Base-by-base conservation (phyloP, 2,113 vertebrate species). In the Pteropus alecto region DNA sequence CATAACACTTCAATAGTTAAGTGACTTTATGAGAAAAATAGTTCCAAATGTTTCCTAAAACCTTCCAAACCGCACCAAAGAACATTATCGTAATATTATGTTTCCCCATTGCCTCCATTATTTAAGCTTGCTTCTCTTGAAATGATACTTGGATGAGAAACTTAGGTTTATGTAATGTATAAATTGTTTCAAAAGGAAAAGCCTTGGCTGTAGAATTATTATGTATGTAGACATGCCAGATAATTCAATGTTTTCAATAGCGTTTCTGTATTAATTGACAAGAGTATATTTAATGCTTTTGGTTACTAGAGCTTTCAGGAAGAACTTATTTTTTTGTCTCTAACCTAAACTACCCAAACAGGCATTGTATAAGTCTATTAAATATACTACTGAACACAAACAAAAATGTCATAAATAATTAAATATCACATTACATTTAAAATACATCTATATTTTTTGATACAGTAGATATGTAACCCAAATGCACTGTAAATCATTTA, bases 41-140 rank as follows among this genome's bases (percentile, higher is more conserved):
- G 98, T 99, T 99, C 99, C 99, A 99, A 99, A 99, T 99, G 99
- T 99, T 99, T 99, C 98, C 98, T 98, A 98, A 99, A 99, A 98
- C 98, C 98, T 99, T 99, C 99, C 99, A 99, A 99, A 99, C 99
- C 99, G 98, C 99, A 99, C 99, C 99, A 99, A 99, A 99, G 99
- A 99, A 98, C 98, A 99, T 99, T 99, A 99, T 99, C 98, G 98
- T 99, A 99, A 99, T 99, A 99, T 99, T 99, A 99, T 99, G 98
- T 99, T 99, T 99, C 99, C 98, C 98, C 97, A 96, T 98, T 99
- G 99, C 99, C 98, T 99, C 98, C 98, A 98, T 98, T 98, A 99
- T 98, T 99, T 99, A 99, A 99, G 99, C 98, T 98, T 97, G 98
- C 98, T 98, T 99, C 98, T 98, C 99, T 98, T 98, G 28, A 99